Evolutionary conservation across 2,797 vertebrate species (phyloP), one percentile per base, ranked within the genome.

Genomic region (Siniperca obscura): DNA sequence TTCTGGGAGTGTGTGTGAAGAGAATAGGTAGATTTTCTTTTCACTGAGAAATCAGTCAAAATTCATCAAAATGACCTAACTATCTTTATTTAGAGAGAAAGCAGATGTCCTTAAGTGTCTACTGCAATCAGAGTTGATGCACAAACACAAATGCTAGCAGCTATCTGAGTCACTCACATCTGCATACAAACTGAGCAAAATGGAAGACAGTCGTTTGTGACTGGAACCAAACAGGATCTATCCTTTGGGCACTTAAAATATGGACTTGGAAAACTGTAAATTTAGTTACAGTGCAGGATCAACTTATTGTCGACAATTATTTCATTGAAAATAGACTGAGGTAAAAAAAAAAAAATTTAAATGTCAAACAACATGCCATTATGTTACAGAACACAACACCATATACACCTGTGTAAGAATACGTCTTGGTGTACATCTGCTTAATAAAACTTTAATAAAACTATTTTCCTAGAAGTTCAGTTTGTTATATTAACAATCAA

Each of bases 381-480:
- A 38, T 30, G n/a, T 57, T 25, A 42, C 9, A 67, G 30, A 30
- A 30, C 30, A 30, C 30, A 46, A 25, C 11, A 19, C 2, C 46
- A 65, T 8, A 46, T 9, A 17, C 40, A 48, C 9, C 36, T 30
- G 44, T 64, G 34, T 64, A 64, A 84, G 30, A 86, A 82, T 1
- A 76, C 1, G 4, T 14, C 36, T 30, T 10, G 1, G 22, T 74
- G 56, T 80, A 55, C 48, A 42, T 74, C 62, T 52, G 70, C 93
- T 93, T 91, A 93, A 92, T 93, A 91, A 92, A 94, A 91, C 74
- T 94, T 93, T 91, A 93, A 92, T 93, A 91, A 92, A 94, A 91
- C 74, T 75, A 86, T 91, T 5, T 87, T 85, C 65, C 76, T 85
- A 76, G 65, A 57, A 76, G 25, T 86, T 72, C 78, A 89, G 74